Evolutionary conservation across 2,113 vertebrate species (phyloP).

Genomic region (Haemorhous mexicanus): DNA sequence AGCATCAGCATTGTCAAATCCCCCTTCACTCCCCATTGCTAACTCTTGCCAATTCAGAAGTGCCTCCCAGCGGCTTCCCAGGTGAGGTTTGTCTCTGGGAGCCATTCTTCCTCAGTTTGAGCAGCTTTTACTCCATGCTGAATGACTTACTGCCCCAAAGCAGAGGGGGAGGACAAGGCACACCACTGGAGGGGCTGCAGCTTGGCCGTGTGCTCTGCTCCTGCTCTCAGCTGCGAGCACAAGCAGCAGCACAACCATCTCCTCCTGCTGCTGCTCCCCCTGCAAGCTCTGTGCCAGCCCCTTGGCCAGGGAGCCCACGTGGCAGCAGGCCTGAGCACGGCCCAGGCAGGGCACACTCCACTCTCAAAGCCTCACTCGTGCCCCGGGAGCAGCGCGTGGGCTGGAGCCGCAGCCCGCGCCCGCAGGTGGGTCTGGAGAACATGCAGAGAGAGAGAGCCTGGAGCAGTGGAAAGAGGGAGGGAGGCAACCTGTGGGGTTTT

Average conservation of each 20-base stretch:
- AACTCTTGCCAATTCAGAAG: background rate
- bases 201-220: background rate
- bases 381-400: background rate
- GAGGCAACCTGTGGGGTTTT: background rate
- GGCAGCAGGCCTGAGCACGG: background rate
- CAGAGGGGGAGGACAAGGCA: background rate
- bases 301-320: background rate
- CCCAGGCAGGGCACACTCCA: background rate
- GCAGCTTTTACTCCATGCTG: background rate
- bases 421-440: background rate
- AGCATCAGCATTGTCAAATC: rapidly evolving
- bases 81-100: background rate
- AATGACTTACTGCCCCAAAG: background rate
- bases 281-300: background rate
- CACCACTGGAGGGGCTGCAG: background rate
- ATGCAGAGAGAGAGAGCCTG: background rate
- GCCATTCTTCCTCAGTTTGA: background rate
- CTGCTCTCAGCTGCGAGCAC: rapidly evolving
- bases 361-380: background rate
- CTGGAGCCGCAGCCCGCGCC: background rate
- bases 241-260: background rate
- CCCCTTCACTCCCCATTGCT: background rate
- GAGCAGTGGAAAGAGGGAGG: background rate
- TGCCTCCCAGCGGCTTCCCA: background rate
- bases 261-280: background rate